Base-by-base conservation (phyloP, 1,140 invertebrate species). In the Diplogasteroides magnus region DNA sequence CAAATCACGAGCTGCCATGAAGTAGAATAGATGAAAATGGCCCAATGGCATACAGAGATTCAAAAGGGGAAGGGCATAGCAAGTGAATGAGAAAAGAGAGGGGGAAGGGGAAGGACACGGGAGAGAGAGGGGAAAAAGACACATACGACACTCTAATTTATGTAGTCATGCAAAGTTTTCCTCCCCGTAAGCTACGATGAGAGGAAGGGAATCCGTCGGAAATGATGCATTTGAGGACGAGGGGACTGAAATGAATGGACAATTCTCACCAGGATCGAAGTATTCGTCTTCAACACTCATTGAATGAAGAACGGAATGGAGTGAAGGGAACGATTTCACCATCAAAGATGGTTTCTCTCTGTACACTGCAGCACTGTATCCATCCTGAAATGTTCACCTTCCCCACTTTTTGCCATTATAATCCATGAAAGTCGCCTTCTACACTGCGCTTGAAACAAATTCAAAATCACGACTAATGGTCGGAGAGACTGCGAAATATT, bases 331-430 rank as follows among this genome's bases (percentile, higher is more conserved):
- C 6, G 6, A 48, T 48, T 19, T 48, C 37, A 48, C 37, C 37
- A 48, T 48, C 37, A 48, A 48, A 11, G 37, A 48, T 6, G 80
- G 79, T 63, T 72, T 69, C 32, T 75, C 66, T 27, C 79, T 77
- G 70, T 82, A 81, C 28, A 68, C 67, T 48, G 67, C 69, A 0
- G 79, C 75, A 26, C 78, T 77, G 58, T 75, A 69, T 26, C 79
- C 79, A 28, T 78, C 76, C 79, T 80, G 37, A 2, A 78, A 78
- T n/a, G 37, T 48, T n/a, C n/a, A n/a, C n/a, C n/a, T n/a, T n/a
- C n/a, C n/a, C n/a, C n/a, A n/a, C n/a, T n/a, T n/a, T n/a, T n/a
- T n/a, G n/a, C n/a, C n/a, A n/a, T n/a, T n/a, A n/a, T n/a, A n/a
- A n/a, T n/a, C n/a, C n/a, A n/a, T n/a, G n/a, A n/a, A n/a, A n/a